Conservation (phyloP, 2,113 vertebrate species). For the Myiagra hebetior region DNA sequence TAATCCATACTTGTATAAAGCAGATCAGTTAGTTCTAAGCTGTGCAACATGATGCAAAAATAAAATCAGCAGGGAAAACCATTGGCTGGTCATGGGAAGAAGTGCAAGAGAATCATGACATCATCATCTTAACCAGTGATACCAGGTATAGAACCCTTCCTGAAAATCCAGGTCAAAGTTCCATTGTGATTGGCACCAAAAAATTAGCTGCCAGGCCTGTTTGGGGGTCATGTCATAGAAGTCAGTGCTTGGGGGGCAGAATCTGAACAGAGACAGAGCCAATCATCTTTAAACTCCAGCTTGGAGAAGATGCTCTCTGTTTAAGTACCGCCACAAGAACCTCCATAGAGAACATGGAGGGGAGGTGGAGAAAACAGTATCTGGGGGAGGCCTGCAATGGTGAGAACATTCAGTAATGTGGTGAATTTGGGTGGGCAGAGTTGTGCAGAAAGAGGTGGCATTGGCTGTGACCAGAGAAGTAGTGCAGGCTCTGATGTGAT, state of each 20-base stretch:
- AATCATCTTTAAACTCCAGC: neutral
- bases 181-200: neutral
- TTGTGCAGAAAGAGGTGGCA: neutral
- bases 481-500: neutral
- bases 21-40: neutral
- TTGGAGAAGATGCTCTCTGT: neutral
- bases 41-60: neutral
- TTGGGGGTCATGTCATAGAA: neutral
- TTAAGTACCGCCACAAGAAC: neutral
- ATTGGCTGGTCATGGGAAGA: neutral
- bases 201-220: neutral
- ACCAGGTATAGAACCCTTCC: neutral
- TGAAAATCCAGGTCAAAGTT: neutral
- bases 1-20: neutral
- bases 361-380: neutral
- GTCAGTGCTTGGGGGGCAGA: neutral
- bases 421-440: neutral
- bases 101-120: neutral
- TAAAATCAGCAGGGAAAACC: neutral
- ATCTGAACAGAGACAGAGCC: neutral
- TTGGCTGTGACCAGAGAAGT: neutral
- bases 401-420: neutral
- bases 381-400: neutral
- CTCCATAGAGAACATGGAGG: neutral
- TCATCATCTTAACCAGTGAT: neutral